A percentile compares a stretch with the other conserved stretches of the same genome.
These are phyloP conservation scores for Malacoraja senta DNA, from an alignment of 2,797 vertebrate species.

Conservation along the genomic window DNA sequence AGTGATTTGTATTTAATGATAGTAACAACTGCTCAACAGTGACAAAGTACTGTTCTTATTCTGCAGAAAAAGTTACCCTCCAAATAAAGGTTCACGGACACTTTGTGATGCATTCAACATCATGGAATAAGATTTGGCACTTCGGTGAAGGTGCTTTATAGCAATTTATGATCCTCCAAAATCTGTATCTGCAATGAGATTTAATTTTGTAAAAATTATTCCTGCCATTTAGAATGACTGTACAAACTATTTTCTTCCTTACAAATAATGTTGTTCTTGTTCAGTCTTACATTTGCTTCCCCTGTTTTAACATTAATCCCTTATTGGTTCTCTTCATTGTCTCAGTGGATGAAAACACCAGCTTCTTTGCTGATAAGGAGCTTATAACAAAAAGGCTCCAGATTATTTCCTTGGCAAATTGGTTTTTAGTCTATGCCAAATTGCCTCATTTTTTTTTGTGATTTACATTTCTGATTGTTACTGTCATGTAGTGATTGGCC, in stretches of 20 bases:
- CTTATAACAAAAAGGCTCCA: not conserved
- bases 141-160: slow-evolving; percentile 31
- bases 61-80: not conserved
- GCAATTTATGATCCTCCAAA: slow-evolving; percentile 29
- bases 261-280: not conserved
- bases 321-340: not conserved
- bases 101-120: not conserved
- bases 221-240: not conserved
- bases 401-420: not conserved
- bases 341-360: not conserved
- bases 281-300: not conserved
- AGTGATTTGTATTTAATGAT: slow-evolving; percentile 28
- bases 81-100: not conserved
- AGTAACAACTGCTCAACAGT: slow-evolving; percentile 27
- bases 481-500: not conserved
- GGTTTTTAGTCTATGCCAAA: no score
- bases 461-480: not conserved
- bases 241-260: not conserved
- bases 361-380: not conserved
- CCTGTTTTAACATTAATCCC: not conserved
- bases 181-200: slow-evolving; percentile 29
- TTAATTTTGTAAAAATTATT: slow-evolving; percentile 17
- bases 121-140: slow-evolving; percentile 28
- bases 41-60: slow-evolving; percentile 28
- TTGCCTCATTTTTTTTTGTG: no score